Evolutionary conservation across 1,140 invertebrate genomes (phyloP).

Genomic region (Macrosteles quadrilineatus): DNA sequence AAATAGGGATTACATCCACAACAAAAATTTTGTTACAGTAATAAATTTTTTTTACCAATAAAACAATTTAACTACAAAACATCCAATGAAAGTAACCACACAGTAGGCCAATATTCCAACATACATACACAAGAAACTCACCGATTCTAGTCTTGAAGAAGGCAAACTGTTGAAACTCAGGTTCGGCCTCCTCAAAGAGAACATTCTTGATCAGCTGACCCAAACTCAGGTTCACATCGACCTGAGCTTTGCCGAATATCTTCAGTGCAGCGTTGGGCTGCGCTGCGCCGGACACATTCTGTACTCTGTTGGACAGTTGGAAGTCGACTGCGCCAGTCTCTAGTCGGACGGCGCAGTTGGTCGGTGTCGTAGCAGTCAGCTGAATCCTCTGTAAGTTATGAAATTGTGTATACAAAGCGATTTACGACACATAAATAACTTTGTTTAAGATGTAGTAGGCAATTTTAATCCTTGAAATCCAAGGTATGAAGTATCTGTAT

Average conservation of each 20-base stretch:
- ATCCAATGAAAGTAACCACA: too few species aligned
- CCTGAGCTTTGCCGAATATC: conserved; percentile 91
- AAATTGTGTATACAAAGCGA: too few species aligned
- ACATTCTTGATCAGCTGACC: conserved; percentile 92
- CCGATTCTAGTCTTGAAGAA: conserved; percentile 95
- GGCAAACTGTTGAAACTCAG: conserved; percentile 95
- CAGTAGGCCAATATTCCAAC: too few species aligned
- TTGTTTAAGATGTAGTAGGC: too few species aligned
- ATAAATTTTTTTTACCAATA: too few species aligned
- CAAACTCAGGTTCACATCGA: conserved; percentile 92
- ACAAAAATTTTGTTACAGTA: too few species aligned
- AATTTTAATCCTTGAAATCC: too few species aligned
- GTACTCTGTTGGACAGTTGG: conserved; percentile 90
- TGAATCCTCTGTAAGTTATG: conserved; percentile 96
- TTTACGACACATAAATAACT: too few species aligned
- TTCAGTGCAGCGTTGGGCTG: conserved; percentile 66
- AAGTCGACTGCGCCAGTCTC: conserved; percentile 92
- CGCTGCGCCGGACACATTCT: conserved; percentile 74
- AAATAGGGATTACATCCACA: too few species aligned
- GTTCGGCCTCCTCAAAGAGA: conserved; percentile 94
- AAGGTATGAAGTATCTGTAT: too few species aligned
- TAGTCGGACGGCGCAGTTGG: conserved; percentile 91
- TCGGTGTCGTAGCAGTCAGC: conserved; percentile 96
- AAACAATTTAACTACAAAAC: too few species aligned
- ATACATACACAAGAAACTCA: too few species aligned